Percentiles rank a stretch among this genome's conserved stretches.
Evolutionary conservation across 2,113 vertebrate genomes (phyloP).

Genomic region (Pteronura brasiliensis): DNA sequence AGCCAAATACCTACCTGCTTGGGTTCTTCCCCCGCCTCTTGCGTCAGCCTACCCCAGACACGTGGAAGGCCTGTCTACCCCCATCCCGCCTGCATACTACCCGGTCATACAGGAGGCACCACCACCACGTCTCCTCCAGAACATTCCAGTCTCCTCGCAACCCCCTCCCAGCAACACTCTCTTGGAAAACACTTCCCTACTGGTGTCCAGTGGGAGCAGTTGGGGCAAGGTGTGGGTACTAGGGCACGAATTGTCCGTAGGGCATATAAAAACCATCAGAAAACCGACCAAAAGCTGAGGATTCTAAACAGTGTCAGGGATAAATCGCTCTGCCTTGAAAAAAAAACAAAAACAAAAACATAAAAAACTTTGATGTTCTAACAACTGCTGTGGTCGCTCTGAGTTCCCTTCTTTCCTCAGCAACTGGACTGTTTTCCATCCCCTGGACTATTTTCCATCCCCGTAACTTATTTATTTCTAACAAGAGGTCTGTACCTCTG

Average conservation of each 20-base stretch:
- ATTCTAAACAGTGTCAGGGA: not conserved
- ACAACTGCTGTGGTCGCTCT: not conserved
- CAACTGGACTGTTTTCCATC: not conserved
- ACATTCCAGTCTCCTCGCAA: rapidly evolving
- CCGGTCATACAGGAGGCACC: not conserved
- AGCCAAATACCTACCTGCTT: not conserved
- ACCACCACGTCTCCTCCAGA: not conserved
- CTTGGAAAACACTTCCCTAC: not conserved
- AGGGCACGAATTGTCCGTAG: not conserved
- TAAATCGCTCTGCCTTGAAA: not conserved
- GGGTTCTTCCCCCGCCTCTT: not conserved
- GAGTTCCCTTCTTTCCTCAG: not conserved
- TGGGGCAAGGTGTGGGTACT: not conserved
- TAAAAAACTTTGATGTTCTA: not conserved
- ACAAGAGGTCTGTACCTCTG: not conserved
- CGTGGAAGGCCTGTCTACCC: not conserved
- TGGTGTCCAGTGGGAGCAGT: no score
- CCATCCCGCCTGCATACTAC: not conserved
- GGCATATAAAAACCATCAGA: not conserved
- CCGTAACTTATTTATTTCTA: not conserved
- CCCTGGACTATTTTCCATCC: not conserved
- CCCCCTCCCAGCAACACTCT: not conserved
- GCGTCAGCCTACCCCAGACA: not conserved
- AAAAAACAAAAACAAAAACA: not conserved
- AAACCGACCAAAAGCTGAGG: not conserved